Percentiles rank a stretch among this genome's conserved stretches.
Conservation (phyloP, 2,797 vertebrate species). For the Cryptoblepharus egeriae region DNA sequence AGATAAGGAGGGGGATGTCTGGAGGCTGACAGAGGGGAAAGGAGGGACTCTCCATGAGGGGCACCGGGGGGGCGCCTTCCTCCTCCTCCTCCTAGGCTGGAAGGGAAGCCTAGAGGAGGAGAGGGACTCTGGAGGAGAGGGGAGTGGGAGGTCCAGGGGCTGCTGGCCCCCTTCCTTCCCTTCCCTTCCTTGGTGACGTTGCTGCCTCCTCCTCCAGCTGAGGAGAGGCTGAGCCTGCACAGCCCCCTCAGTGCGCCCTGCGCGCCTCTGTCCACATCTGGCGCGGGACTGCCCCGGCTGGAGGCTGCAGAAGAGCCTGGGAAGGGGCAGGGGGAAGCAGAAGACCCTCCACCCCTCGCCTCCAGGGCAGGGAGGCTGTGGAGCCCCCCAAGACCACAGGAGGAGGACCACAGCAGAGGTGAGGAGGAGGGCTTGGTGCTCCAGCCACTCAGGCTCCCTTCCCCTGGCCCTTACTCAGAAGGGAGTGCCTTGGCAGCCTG, state of each 20-base stretch:
- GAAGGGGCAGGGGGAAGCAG: too few species aligned
- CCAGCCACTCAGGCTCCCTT: background rate
- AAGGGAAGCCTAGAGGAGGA: background rate
- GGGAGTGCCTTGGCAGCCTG: constrained; percentile 3
- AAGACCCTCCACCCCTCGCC: constrained; percentile 30
- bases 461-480: background rate
- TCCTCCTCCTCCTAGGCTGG: background rate
- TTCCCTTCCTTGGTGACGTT: constrained; percentile 62
- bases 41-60: background rate
- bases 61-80: background rate
- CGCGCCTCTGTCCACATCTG: constrained; percentile 19
- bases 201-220: constrained; percentile 56
- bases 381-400: too few species aligned
- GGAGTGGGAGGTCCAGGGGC: too few species aligned
- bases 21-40: too few species aligned
- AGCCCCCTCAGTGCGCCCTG: background rate
- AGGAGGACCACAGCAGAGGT: constrained; percentile 21
- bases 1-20: too few species aligned
- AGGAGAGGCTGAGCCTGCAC: constrained; percentile 14
- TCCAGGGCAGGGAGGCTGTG: background rate
- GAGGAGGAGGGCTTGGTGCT: background rate
- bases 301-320: constrained; percentile 9
- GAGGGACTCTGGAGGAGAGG: too few species aligned
- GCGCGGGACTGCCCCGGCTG: too few species aligned
- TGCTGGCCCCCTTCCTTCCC: too few species aligned